Conservation (phyloP, 2,888 invertebrate species). For the Plutella xylostella region DNA sequence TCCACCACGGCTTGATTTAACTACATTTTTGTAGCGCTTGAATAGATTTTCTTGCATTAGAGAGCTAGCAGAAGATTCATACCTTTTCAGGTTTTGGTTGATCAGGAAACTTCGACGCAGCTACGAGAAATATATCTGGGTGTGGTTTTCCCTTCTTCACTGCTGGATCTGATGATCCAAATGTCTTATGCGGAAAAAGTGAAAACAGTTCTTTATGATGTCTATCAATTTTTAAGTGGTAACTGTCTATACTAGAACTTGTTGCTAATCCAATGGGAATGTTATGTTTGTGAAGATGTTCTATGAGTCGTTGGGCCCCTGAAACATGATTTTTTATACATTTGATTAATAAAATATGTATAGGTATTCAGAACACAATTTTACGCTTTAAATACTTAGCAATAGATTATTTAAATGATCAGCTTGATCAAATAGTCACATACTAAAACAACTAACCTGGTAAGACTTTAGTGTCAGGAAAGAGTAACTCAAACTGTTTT, state of each 20-base stretch:
- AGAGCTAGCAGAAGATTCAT: no score
- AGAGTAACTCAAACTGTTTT: slow-evolving; percentile 65
- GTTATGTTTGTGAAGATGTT: slow-evolving; percentile 76
- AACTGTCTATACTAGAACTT: slow-evolving; percentile 80
- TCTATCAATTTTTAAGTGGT: slow-evolving; percentile 73
- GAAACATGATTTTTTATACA: slow-evolving; percentile 23
- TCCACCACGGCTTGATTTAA: no score
- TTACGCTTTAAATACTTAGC: no score
- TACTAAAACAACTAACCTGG: slow-evolving; percentile 38
- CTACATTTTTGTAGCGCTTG: no score
- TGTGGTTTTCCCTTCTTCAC: slow-evolving; percentile 88
- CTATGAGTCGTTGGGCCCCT: slow-evolving; percentile 82
- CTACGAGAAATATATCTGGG: slow-evolving; percentile 87
- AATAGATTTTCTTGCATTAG: no score
- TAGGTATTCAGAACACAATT: not conserved
- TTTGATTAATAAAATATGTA: not conserved
- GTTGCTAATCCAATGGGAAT: slow-evolving; percentile 92
- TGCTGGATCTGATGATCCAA: slow-evolving; percentile 86
- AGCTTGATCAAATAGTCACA: no score
- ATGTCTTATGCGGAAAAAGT: slow-evolving; percentile 78
- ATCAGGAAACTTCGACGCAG: slow-evolving; percentile 78
- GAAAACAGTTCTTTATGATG: slow-evolving; percentile 76
- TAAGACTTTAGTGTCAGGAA: slow-evolving; percentile 73
- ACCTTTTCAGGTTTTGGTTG: slow-evolving; percentile 70
- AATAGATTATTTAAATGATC: no score